phyloP scores from a whole-genome alignment of 2,888 invertebrate species.

The Bhutanitis thaidina region DNA sequence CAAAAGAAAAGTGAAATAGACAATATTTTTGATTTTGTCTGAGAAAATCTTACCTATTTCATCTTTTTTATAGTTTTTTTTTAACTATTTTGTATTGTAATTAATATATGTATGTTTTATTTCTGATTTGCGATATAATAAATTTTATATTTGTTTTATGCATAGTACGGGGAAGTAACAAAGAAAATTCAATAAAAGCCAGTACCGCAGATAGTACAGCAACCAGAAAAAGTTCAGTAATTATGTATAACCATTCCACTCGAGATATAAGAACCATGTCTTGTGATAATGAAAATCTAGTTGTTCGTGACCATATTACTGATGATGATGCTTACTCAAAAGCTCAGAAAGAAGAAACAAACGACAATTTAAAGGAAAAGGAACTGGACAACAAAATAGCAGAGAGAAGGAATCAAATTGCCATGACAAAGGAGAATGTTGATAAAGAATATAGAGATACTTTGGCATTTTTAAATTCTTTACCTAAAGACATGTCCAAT shows the following conservation, averaged over 20 bases:
- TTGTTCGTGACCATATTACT: constrained; percentile 43
- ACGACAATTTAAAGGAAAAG: constrained; percentile 27
- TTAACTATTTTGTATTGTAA: neutral
- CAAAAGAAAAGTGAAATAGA: too few relatives aligned
- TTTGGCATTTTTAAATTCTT: constrained; percentile 58
- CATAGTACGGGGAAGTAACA: constrained; percentile 34
- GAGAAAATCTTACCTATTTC: neutral
- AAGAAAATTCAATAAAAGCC: constrained; percentile 34
- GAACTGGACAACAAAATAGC: constrained; percentile 38
- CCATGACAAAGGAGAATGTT: constrained; percentile 83
- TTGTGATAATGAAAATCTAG: constrained; percentile 39
- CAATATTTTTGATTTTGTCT: too few relatives aligned
- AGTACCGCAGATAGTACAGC: constrained; percentile 15
- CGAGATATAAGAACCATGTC: constrained; percentile 48
- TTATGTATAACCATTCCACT: constrained; percentile 61
- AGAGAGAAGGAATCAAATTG: constrained; percentile 48
- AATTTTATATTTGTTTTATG: too few relatives aligned
- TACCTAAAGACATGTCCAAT: constrained; percentile 50
- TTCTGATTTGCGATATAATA: constrained; percentile 21
- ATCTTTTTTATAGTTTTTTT: neutral
- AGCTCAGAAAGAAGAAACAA: constrained; percentile 49
- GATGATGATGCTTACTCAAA: constrained; percentile 64
- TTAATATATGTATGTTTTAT: neutral
- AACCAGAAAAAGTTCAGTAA: constrained; percentile 46
- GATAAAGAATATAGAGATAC: constrained; percentile 71